Base-by-base conservation (phyloP, 1,140 invertebrate species). In the Fopius arisanus region DNA sequence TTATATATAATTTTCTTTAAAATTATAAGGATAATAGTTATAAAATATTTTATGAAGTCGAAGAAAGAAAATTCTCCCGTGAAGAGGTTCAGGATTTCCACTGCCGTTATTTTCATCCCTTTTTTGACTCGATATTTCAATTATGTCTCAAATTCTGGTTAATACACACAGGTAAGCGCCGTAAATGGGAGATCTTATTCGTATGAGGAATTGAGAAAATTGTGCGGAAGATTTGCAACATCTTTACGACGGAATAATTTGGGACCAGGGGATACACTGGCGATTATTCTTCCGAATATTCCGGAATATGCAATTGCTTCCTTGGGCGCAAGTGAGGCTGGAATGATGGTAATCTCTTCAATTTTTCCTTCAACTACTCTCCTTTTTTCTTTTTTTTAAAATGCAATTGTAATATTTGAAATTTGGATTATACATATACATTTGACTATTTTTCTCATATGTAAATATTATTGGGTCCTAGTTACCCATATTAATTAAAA, bases 271-370 rank as follows among this genome's bases (percentile, higher is more conserved):
- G 92, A 95, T 80, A 90, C 91, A 0, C 77, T 95, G 1, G 91
- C 91, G 21, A 75, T 94, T 7, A 89, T 93, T 78, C 79, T 93
- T 70, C 91, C 92, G 2, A 96, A 96, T 84, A 80, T 91, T 19
- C 93, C 94, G 0, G 94, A 96, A 82, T 95, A 90, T 81, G 88
- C 90, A 0, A 89, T 93, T 2, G 88, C 90, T 0, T 72, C 90
- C 9, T 78, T 94, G 62, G 95, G 92, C 6, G 90, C 90, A 51
- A 84, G 92, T 10, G 88, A 91, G 76, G 91, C 92, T 51, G 94
- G 94, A 0, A 88, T 92, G 4, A 80, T 91, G 5, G 90, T 94
- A 77, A 78, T 4, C 12, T 48, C 6, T 16, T 19, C 5, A 71
- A 77, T 16, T 19, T 40, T 59, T 33, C 28, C 2, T 0, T 26